phyloP scores from a whole-genome alignment of 2,888 invertebrate genomes.

The Drosophila fulvimacula region DNA sequence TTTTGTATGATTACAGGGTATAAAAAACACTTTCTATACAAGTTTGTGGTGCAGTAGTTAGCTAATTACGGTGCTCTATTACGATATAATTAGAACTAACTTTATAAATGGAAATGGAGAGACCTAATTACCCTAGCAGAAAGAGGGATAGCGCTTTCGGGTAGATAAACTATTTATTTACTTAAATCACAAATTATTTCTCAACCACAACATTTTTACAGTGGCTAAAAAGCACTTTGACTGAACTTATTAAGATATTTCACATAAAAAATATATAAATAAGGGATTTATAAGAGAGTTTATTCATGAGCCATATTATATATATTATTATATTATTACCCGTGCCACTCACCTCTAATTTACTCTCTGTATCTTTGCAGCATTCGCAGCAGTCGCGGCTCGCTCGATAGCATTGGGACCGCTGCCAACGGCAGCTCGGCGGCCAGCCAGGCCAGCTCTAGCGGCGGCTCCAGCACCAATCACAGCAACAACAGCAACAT shows the following conservation, averaged over 20 bases:
- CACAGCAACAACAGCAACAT: constrained; percentile 44
- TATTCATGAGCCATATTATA: neutral
- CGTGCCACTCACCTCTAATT: neutral
- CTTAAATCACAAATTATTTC: too few relatives aligned
- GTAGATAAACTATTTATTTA: neutral
- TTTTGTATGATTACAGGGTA: neutral
- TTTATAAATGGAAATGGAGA: neutral
- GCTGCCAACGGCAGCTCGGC: constrained; percentile 82
- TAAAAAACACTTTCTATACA: neutral
- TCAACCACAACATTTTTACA: too few relatives aligned
- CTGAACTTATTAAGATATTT: too few relatives aligned
- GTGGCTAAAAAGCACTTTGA: too few relatives aligned
- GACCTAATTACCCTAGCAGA: neutral
- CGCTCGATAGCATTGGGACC: constrained; percentile 84
- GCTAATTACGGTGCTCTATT: neutral
- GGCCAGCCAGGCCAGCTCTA: constrained; percentile 82
- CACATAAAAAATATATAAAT: too few relatives aligned
- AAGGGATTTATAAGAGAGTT: neutral
- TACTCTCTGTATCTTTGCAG: constrained; percentile 56
- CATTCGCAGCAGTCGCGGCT: constrained; percentile 85
- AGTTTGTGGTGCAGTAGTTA: neutral
- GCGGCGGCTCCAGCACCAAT: constrained; percentile 60
- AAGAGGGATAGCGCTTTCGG: neutral
- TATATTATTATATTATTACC: neutral
- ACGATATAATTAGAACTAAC: neutral